Evolutionary conservation across 2,797 vertebrate species (phyloP), one percentile per base, ranked within the genome.

Genomic region (Periparus ater): DNA sequence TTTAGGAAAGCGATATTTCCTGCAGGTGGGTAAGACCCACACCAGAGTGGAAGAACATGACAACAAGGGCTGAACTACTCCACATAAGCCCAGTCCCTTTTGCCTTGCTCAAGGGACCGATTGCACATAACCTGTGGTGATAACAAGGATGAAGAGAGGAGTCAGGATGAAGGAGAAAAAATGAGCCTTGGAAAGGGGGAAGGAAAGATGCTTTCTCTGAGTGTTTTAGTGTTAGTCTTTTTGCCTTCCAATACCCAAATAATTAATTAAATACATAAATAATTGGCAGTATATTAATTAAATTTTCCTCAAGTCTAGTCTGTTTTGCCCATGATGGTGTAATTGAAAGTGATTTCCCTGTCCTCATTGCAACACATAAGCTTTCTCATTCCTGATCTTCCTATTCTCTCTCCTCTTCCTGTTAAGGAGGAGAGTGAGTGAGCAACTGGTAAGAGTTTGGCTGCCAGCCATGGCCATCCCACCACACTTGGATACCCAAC

Each of bases 401-500:
- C 50, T 74, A 9, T 61, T 65, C 40, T 70, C n/a, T 79, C 40
- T 66, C 26, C 10, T 22, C 13, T 79, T 73, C 68, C 40, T 57
- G 34, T 38, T 36, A 32, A 21, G 9, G 17, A 20, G 3, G 9
- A 38, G 10, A 62, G 44, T 0, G 3, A n/a, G 32, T 0, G 0
- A 95, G 70, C 50, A 61, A 61, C 54, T 77, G 65, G 54, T 84
- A 47, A 32, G 42, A 72, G 19, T 65, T 57, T 72, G 47, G 50
- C 62, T 86, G 73, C 38, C 44, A 78, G 77, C 54, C 74, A 45
- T 7, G 9, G 57, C 76, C 73, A 71, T 77, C 66, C 79, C 68
- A 85, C 65, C 6, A 2, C 61, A 42, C 65, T 42, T 32, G 34
- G 50, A 50, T 13, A 82, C 23, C 72, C 65, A 61, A 71, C 29